Evolutionary conservation across 1,140 invertebrate genomes (phyloP), one percentile per base, ranked within the genome.

Genomic region (Monochamus saltuarius): DNA sequence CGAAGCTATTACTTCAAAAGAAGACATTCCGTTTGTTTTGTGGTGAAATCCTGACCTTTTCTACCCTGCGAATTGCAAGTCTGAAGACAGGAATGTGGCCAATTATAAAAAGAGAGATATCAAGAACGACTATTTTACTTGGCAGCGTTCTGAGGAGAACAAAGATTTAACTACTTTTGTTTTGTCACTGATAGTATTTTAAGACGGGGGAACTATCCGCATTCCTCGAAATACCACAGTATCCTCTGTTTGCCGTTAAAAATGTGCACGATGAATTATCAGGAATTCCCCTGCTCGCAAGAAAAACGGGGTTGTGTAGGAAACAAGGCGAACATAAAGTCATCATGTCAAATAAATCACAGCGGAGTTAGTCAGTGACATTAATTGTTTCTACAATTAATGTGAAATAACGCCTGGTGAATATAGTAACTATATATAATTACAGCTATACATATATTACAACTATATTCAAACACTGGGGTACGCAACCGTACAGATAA

Each of bases 61-160:
- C 38, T 34, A 29, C 17, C 45, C 53, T 45, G 13, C 17, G 19
- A 56, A 56, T 56, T 56, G 53, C 53, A 45, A 56, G 39, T 56
- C 42, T 45, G 39, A 35, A 29, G 11, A 45, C 53, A 56, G 45
- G 53, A 56, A 56, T 56, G 53, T 56, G 39, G 53, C 39, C 53
- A 56, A 56, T 56, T 56, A 56, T 56, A 45, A 45, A 35, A 56
- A 42, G 38, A 46, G 17, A 56, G 53, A 56, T 56, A 56, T 43
- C 53, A 19, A 10, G 22, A 29, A 40, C 11, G 53, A 46, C 37
- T 19, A 54, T 56, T 54, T 39, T 19, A 14, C n/a, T 56, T 51
- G 35, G 29, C 22, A 29, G 22, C 22, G 45, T 19, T 10, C 17
- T 4, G 10, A 46, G 10, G 19, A 10, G 45, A 19, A 29, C 22